These are phyloP conservation scores for Drosophila kuntzei DNA, from an alignment of 2,888 invertebrate species.

Conservation along the genomic window DNA sequence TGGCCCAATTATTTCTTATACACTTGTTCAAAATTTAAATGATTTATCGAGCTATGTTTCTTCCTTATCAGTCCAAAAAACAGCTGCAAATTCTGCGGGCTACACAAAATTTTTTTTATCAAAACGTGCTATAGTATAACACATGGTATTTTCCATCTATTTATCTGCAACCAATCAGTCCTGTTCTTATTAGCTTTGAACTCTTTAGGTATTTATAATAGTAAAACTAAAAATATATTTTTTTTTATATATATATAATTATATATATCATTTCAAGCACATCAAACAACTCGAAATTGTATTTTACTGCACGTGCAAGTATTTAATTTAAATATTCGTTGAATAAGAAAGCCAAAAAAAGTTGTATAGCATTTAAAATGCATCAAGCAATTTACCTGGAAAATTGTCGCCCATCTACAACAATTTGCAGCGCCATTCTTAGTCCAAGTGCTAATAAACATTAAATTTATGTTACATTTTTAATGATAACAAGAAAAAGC, in stretches of 20 bases:
- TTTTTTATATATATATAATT: too few relatives aligned
- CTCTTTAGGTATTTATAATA: too few relatives aligned
- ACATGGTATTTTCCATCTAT: too few relatives aligned
- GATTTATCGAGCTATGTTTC: neutral
- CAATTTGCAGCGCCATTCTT: conserved; percentile 38
- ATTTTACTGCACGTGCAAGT: conserved; percentile 5
- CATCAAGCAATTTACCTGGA: conserved; percentile 63
- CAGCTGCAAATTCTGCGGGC: neutral
- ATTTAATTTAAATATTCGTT: conserved; percentile 42
- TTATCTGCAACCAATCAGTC: too few relatives aligned
- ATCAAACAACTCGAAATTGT: neutral
- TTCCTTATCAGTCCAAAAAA: neutral
- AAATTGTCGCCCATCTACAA: conserved; percentile 34
- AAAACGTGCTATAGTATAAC: too few relatives aligned
- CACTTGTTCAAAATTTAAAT: neutral
- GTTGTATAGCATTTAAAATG: conserved; percentile 60
- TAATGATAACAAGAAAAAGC: conserved; percentile 15
- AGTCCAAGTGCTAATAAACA: conserved; percentile 51
- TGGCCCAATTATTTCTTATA: neutral
- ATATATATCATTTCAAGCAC: too few relatives aligned
- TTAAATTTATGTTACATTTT: conserved; percentile 37
- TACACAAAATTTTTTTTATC: too few relatives aligned
- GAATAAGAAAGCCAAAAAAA: conserved; percentile 22
- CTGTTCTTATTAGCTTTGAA: too few relatives aligned
- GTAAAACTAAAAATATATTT: neutral